Evolutionary conservation across 2,888 invertebrate genomes (phyloP).

Genomic region (Harpagoxenus sublaevis): DNA sequence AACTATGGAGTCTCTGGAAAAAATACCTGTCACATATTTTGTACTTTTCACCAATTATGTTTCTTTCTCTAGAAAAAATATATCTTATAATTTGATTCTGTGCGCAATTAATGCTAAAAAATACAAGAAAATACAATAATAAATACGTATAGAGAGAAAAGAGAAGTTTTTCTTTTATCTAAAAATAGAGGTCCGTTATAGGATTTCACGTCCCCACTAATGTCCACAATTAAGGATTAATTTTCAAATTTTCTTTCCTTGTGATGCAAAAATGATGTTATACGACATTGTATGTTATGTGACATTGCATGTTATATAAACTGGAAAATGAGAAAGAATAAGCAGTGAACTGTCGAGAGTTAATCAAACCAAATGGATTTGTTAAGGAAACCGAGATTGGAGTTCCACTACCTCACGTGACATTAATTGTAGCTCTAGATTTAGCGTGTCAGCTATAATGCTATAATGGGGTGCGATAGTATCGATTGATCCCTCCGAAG

Average conservation of each 20-base stretch:
- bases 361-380: constrained; percentile 5
- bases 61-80: not conserved
- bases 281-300: not conserved
- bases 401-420: not conserved
- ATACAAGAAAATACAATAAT: not conserved
- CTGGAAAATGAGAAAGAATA: not conserved
- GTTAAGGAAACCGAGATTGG: not conserved
- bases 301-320: not conserved
- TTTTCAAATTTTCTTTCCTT: not conserved
- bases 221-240: not conserved
- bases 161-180: not conserved
- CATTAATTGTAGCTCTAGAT: not conserved
- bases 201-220: not conserved
- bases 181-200: not conserved
- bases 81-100: not conserved
- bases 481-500: constrained; percentile 9
- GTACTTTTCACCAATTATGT: not conserved
- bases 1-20: not conserved
- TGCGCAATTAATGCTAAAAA: not conserved
- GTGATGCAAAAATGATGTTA: not conserved
- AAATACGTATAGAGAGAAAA: not conserved
- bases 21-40: not conserved
- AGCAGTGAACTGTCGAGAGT: too few relatives aligned
- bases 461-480: not conserved
- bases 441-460: not conserved